Percentiles rank a stretch among this genome's conserved stretches.
phyloP scores from a whole-genome alignment of 2,888 invertebrate genomes.

The Brenthis daphne region DNA sequence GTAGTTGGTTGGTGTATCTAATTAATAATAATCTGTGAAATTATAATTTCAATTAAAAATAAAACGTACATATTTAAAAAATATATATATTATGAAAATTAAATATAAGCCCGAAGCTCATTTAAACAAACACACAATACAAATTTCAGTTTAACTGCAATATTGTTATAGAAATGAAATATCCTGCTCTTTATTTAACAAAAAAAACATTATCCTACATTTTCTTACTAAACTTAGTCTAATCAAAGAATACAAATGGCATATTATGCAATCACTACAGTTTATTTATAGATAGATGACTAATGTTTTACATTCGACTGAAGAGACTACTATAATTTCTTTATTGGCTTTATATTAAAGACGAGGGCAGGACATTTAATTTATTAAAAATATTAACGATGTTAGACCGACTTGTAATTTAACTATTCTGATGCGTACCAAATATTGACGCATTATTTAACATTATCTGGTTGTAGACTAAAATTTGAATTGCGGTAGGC shows the following conservation, averaged over 20 bases:
- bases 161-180: neutral
- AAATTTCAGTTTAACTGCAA: constrained; percentile 1
- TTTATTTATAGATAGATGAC: too few relatives aligned
- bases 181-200: neutral
- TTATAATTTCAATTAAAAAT: constrained; percentile 37
- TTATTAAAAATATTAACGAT: neutral
- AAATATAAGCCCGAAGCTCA: constrained; percentile 27
- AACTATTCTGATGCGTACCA: neutral
- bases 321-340: constrained; percentile 1
- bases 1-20: constrained; percentile 20
- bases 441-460: constrained; percentile 13
- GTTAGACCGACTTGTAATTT: constrained; percentile 14
- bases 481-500: constrained; percentile 56
- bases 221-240: constrained; percentile 10
- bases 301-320: too few relatives aligned
- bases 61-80: constrained; percentile 42
- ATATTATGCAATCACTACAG: too few relatives aligned
- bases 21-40: constrained; percentile 20
- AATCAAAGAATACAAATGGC: constrained; percentile 1
- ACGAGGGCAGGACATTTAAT: too few relatives aligned
- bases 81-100: constrained; percentile 38
- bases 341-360: too few relatives aligned
- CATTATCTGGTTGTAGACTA: constrained; percentile 50
- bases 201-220: constrained; percentile 11
- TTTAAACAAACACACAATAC: constrained; percentile 3